These are phyloP conservation scores for Trachops cirrhosus DNA, from an alignment of 2,797 vertebrate species.

Conservation along the genomic window DNA sequence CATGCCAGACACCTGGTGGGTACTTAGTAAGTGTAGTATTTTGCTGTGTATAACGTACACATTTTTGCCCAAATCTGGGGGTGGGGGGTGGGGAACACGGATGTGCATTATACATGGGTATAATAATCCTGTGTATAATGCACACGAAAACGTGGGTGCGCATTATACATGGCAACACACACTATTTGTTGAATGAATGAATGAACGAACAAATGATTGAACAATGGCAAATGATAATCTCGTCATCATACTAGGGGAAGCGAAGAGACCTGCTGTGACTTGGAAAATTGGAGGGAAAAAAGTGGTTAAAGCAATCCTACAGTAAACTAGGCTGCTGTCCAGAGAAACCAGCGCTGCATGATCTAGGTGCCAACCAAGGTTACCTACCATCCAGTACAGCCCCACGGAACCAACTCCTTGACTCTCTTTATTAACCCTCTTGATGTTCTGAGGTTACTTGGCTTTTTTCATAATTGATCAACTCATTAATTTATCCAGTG, in stretches of 20 bases:
- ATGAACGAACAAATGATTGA: neutral
- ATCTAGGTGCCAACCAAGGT: neutral
- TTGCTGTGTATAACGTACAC: no score
- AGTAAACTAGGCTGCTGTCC: neutral
- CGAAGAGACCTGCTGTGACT: neutral
- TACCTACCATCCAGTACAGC: neutral
- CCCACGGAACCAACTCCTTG: neutral
- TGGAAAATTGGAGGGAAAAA: neutral
- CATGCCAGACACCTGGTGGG: neutral
- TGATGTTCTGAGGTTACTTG: neutral
- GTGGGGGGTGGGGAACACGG: no score
- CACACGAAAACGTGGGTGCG: no score
- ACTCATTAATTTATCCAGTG: neutral
- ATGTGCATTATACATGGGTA: no score
- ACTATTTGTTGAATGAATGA: neutral
- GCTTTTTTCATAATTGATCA: neutral
- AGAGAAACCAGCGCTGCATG: neutral
- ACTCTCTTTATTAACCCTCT: neutral
- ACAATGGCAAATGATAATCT: neutral
- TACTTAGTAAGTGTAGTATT: neutral
- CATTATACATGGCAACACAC: no score
- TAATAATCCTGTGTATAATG: no score
- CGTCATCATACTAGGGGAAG: neutral
- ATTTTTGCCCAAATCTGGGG: no score
- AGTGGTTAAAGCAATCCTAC: neutral